Percentiles rank a stretch among this genome's conserved stretches.
These are phyloP conservation scores for Euwallacea similis DNA, from an alignment of 1,140 invertebrate genomes.

Conservation along the genomic window DNA sequence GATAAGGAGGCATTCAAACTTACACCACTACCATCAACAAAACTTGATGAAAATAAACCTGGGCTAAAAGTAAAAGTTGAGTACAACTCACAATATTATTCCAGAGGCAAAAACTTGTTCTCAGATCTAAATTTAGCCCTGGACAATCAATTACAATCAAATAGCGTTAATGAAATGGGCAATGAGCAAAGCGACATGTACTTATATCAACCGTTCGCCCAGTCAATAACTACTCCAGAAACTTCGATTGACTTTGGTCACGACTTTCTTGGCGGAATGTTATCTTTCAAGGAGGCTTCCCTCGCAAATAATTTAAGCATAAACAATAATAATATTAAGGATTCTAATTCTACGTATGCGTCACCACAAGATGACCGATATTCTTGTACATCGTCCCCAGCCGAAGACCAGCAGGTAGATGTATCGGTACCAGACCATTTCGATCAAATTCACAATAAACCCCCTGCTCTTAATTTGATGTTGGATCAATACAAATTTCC, in stretches of 20 bases:
- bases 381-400: conserved; percentile 29
- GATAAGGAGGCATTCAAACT: conserved; percentile 39
- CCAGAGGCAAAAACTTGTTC: conserved; percentile 5
- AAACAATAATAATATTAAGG: conserved; percentile 27
- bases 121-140: conserved; percentile 13
- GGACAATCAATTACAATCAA: conserved; percentile 15
- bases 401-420: not conserved
- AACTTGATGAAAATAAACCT: conserved; percentile 24
- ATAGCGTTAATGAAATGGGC: conserved; percentile 15
- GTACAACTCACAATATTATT: conserved; percentile 27
- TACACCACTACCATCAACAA: conserved; percentile 14
- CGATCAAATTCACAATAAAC: not conserved
- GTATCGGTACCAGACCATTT: conserved; percentile 6
- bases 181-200: conserved; percentile 19
- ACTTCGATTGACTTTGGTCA: not conserved
- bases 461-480: conserved; percentile 22
- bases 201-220: conserved; percentile 22
- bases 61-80: conserved; percentile 35
- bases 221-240: not conserved
- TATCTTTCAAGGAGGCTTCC: not conserved
- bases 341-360: conserved; percentile 14
- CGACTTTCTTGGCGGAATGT: too few species aligned
- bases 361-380: conserved; percentile 35
- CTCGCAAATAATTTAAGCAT: conserved; percentile 23
- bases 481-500: conserved; percentile 19